phyloP scores from a whole-genome alignment of 2,113 vertebrate species.

The Gasterosteus aculeatus region DNA sequence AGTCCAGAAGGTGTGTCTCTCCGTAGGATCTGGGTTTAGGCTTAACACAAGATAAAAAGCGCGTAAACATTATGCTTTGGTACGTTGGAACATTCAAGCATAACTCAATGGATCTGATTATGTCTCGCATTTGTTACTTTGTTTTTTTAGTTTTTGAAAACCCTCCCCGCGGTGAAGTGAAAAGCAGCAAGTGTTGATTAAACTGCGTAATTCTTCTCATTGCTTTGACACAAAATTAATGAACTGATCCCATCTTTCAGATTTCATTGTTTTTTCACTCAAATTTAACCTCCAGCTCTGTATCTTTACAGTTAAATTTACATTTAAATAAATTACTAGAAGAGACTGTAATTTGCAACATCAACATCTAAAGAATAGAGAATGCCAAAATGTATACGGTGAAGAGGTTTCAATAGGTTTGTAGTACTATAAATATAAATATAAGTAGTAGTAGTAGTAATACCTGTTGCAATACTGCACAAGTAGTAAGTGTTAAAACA shows the following conservation, averaged over 20 bases:
- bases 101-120: background rate
- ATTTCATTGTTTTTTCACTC: too few species aligned
- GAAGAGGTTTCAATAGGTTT: background rate
- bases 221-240: too few species aligned
- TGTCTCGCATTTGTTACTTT: background rate
- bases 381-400: background rate
- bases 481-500: too few species aligned
- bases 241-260: too few species aligned
- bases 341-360: background rate
- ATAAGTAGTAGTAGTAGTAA: background rate
- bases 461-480: too few species aligned
- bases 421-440: too few species aligned
- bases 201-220: too few species aligned
- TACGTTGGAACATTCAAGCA: background rate
- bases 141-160: too few species aligned
- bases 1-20: constrained; percentile 94
- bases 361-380: background rate
- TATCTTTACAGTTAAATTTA: background rate
- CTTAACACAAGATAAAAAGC: constrained; percentile 65
- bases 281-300: background rate
- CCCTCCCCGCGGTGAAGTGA: too few species aligned
- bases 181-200: too few species aligned
- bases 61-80: background rate
- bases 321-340: background rate
- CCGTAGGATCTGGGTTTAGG: constrained; percentile 88